Conservation (phyloP, 2,797 vertebrate species). For the Xerus rutilus region DNA sequence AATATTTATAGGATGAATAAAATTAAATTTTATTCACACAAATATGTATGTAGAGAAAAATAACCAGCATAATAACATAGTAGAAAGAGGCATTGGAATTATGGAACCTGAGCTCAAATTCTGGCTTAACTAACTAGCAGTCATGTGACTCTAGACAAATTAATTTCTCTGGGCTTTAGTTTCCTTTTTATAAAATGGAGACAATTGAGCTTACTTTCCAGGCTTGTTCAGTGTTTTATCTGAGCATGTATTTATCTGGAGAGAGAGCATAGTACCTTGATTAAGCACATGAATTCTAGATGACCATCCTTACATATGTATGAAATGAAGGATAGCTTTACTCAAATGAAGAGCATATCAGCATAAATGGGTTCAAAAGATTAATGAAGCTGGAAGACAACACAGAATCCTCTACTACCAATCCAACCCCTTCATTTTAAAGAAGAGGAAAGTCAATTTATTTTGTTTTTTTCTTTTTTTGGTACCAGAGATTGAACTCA, state of each 20-base stretch:
- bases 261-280: not conserved
- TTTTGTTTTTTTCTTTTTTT: no score
- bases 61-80: not conserved
- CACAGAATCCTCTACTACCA: not conserved
- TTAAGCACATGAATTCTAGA: not conserved
- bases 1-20: slow-evolving; percentile 14
- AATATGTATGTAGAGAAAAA: not conserved
- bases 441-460: slow-evolving; percentile 7
- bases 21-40: slow-evolving; percentile 11
- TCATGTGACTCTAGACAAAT: slow-evolving; percentile 21
- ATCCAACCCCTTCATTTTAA: slow-evolving; percentile 29
- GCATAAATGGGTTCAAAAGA: no score
- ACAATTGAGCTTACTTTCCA: not conserved
- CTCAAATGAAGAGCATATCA: not conserved
- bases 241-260: not conserved
- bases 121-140: not conserved
- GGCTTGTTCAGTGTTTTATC: not conserved
- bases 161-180: not conserved
- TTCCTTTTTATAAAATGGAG: slow-evolving; percentile 53
- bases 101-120: slow-evolving; percentile 48
- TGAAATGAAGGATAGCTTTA: not conserved
- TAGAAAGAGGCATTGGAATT: slow-evolving; percentile 24
- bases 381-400: no score
- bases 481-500: no score
- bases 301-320: not conserved